Evolutionary conservation across 2,797 vertebrate species (phyloP), one percentile per base, ranked within the genome.

Genomic region (Tapera naevia): DNA sequence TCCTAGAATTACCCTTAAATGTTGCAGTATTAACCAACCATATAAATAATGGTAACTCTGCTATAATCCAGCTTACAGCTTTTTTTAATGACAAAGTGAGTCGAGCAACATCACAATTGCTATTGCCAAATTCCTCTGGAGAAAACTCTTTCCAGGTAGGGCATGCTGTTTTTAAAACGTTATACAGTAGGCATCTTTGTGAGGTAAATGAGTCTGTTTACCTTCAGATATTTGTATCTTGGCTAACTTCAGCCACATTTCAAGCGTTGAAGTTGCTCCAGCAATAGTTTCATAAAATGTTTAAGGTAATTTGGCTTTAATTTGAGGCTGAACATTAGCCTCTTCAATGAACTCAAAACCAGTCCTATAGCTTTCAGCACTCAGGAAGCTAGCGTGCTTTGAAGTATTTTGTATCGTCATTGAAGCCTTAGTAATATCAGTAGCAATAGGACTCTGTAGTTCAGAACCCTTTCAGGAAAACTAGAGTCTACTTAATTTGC

Each of bases 301-400:
- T 96, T 92, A 58, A 91, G 93, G 87, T 32, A 91, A 88, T 94
- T 92, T 80, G 5, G 33, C 9, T 95, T 91, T 93, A 93, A 94
- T 92, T 95, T 93, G 94, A 96, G 69, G 53, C 48, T 93, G 89
- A 96, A 73, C 9, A 66, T 80, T 87, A 91, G 5, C 57, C 76
- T 93, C 73, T 92, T 93, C 78, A 87, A 35, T 72, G 35, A 95
- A 79, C 56, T 95, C 48, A 71, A 74, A 73, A 65, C 61, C 1
- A 50, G 48, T 86, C 57, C 53, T 74, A 71, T 48, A 93, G 74
- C 45, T 92, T 65, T 87, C 46, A 57, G 72, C 60, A 48, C 67
- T 79, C 46, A 60, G 30, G 30, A 70, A 91, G 35, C 35, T 62
- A 32, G 62, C 24, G 19, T 61, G 32, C 45, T 96, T 96, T 57